Conservation (phyloP, 2,113 vertebrate genomes). For the Lethenteron reissneri region DNA sequence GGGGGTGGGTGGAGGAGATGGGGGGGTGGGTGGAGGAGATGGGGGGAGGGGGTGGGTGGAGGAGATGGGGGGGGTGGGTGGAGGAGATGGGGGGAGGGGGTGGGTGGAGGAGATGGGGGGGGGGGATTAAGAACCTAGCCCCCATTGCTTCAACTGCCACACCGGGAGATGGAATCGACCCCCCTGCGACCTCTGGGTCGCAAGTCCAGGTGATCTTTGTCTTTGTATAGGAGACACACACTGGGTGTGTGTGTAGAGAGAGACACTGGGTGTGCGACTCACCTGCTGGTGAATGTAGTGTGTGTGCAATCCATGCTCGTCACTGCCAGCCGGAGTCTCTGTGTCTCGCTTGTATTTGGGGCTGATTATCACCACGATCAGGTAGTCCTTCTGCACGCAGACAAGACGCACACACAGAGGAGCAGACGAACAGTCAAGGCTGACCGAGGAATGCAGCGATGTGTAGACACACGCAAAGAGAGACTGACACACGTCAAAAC, state of each 20-base stretch:
- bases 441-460: too few species aligned
- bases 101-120: too few species aligned
- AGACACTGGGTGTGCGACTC: neutral
- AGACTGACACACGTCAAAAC: too few species aligned
- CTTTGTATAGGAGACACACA: neutral
- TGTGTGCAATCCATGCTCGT: slow-evolving; percentile 33
- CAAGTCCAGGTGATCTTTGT: neutral
- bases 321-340: slow-evolving; percentile 22
- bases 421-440: too few species aligned
- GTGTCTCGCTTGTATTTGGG: slow-evolving; percentile 38
- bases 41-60: too few species aligned
- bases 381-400: slow-evolving; percentile 30
- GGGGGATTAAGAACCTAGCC: too few species aligned
- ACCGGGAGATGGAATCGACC: neutral
- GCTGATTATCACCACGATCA: slow-evolving; percentile 46
- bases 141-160: too few species aligned
- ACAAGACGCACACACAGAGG: neutral
- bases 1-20: too few species aligned
- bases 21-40: too few species aligned
- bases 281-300: slow-evolving; percentile 35
- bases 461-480: too few species aligned
- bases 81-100: neutral
- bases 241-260: too few species aligned
- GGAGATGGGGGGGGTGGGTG: too few species aligned
- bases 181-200: neutral